These are phyloP conservation scores for Pangasianodon hypophthalmus DNA, from an alignment of 2,113 vertebrate genomes.

Conservation along the genomic window DNA sequence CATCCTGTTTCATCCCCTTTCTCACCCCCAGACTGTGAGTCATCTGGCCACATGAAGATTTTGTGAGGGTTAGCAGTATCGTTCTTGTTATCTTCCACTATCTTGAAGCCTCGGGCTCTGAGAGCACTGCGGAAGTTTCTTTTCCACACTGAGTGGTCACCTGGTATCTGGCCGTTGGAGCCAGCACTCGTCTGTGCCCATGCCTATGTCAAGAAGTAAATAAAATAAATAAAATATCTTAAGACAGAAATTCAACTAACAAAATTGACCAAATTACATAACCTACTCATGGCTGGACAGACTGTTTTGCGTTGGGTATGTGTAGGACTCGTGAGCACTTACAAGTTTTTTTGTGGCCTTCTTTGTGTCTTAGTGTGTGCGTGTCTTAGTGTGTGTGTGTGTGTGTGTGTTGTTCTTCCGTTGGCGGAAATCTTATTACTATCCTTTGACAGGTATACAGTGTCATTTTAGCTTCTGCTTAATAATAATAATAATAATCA, in stretches of 20 bases:
- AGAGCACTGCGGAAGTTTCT: constrained; percentile 87
- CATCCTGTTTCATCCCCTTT: neutral
- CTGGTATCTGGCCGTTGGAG: constrained; percentile 60
- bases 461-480: neutral
- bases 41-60: constrained; percentile 72
- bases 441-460: neutral
- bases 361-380: neutral
- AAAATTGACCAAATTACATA: no score
- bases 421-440: neutral
- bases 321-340: neutral
- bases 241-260: neutral
- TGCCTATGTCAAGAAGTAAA: constrained; percentile 64
- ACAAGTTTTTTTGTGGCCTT: neutral
- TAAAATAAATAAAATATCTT: neutral
- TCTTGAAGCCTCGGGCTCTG: constrained; percentile 74
- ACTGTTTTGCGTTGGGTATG: neutral
- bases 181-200: constrained; percentile 80
- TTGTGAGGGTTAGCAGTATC: constrained; percentile 80
- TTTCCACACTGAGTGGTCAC: constrained; percentile 82
- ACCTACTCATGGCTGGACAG: neutral
- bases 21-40: constrained; percentile 58
- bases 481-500: neutral
- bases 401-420: neutral
- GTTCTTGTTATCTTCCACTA: constrained; percentile 74
- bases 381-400: neutral